phyloP scores from a whole-genome alignment of 2,888 invertebrate species.

The Caenorhabditis zanzibari region DNA sequence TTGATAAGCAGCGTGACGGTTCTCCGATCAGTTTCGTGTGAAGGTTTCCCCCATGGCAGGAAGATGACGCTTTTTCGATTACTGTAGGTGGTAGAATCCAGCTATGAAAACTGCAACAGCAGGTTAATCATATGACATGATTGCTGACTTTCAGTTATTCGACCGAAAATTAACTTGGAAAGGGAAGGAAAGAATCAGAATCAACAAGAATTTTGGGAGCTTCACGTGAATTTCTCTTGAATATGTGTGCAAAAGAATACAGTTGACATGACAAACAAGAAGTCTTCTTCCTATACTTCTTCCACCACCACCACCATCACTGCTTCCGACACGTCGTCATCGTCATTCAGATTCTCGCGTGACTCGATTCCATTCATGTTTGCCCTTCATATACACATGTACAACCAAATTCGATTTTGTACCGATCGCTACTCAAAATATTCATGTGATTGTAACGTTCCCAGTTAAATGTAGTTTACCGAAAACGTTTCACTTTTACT shows the following conservation, averaged over 20 bases:
- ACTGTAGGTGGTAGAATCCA: not conserved
- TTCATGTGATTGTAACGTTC: conserved; percentile 55
- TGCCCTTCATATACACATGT: conserved; percentile 28
- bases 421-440: conserved; percentile 18
- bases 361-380: conserved; percentile 59
- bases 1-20: conserved; percentile 58
- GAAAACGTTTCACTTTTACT: conserved; percentile 5
- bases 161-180: not conserved
- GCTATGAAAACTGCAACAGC: not conserved
- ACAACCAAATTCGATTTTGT: conserved; percentile 47
- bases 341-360: conserved; percentile 19
- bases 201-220: conserved; percentile 6
- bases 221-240: conserved; percentile 50
- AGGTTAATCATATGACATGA: conserved; percentile 32
- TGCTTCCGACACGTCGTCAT: conserved; percentile 12
- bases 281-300: conserved; percentile 35
- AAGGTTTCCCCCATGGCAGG: conserved; percentile 8
- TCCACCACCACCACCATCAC: conserved; percentile 18
- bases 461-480: conserved; percentile 11
- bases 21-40: conserved; percentile 40
- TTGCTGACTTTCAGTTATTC: conserved; percentile 16
- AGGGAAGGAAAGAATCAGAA: no score
- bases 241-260: conserved; percentile 28
- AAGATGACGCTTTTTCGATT: not conserved
- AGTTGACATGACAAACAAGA: conserved; percentile 50